A percentile compares a stretch with the other conserved stretches of the same genome.
These are phyloP conservation scores for Centropus bengalensis DNA, from an alignment of 2,113 vertebrate genomes.

Conservation along the genomic window DNA sequence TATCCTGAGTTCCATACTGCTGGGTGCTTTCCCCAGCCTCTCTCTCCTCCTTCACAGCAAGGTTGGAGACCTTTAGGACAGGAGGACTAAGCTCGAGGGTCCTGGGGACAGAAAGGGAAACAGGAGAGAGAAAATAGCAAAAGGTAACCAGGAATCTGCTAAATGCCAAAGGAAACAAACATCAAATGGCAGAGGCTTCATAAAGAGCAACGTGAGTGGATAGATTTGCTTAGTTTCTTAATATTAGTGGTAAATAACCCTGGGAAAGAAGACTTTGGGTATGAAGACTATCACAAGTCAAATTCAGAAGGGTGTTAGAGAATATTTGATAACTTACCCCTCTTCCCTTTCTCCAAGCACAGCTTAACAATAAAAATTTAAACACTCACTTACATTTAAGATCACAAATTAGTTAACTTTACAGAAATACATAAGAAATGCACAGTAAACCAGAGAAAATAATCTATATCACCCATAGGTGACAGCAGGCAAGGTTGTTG, in stretches of 20 bases:
- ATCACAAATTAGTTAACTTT: background rate
- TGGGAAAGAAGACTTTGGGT: background rate
- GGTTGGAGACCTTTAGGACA: background rate
- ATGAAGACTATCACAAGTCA: background rate
- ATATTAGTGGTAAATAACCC: background rate
- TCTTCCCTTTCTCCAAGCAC: background rate
- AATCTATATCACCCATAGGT: background rate
- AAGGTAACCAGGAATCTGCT: background rate
- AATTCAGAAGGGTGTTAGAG: background rate
- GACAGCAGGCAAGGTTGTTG: background rate
- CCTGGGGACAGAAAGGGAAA: background rate
- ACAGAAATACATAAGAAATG: background rate
- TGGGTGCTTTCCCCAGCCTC: background rate
- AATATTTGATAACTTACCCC: background rate
- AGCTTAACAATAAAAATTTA: background rate
- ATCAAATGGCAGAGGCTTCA: background rate
- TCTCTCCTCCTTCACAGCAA: background rate
- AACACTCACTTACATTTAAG: background rate
- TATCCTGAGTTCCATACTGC: background rate
- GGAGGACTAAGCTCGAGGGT: background rate
- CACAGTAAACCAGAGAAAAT: background rate
- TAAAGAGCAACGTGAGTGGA: background rate
- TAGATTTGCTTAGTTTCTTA: background rate
- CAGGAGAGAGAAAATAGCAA: background rate
- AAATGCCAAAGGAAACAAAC: background rate